Percentiles rank a stretch among this genome's conserved stretches.
phyloP scores from a whole-genome alignment of 2,797 vertebrate species.

The Chrosomus eos region DNA sequence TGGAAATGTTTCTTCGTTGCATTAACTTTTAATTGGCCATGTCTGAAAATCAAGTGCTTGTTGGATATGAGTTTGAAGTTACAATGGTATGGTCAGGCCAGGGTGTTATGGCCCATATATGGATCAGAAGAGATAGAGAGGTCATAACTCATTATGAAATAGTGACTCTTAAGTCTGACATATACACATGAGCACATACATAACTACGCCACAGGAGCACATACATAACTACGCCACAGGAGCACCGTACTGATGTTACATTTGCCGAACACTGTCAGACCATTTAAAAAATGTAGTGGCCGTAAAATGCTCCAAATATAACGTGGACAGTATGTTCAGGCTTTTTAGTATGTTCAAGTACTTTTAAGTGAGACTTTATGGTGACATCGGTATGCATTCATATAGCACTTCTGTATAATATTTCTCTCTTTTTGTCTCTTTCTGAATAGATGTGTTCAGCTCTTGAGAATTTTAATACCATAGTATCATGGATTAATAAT shows the following conservation, averaged over 20 bases:
- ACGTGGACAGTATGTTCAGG: slow-evolving; percentile 35
- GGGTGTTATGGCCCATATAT: slow-evolving; percentile 44
- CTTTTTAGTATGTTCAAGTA: slow-evolving; percentile 40
- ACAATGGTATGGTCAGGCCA: slow-evolving; percentile 4
- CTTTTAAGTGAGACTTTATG: slow-evolving; percentile 10
- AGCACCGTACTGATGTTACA: slow-evolving; percentile 47
- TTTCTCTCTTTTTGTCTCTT: slow-evolving; percentile 8
- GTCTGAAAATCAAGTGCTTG: slow-evolving; percentile 8
- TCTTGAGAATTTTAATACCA: not conserved
- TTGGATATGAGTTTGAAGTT: slow-evolving; percentile 21
- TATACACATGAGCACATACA: slow-evolving; percentile 33
- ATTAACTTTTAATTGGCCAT: slow-evolving; percentile 1
- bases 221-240: slow-evolving; percentile 38
- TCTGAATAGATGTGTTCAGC: not conserved
- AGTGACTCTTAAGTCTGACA: slow-evolving; percentile 41
- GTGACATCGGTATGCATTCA: not conserved
- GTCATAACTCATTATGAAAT: slow-evolving; percentile 40
- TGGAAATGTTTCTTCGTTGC: not conserved
- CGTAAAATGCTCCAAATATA: slow-evolving; percentile 53
- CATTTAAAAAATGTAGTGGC: slow-evolving; percentile 36
- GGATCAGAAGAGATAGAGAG: slow-evolving; percentile 32
- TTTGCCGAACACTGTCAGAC: slow-evolving; percentile 20
- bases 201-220: slow-evolving; percentile 34
- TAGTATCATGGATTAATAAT: slow-evolving; percentile 8
- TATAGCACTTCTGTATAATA: not conserved